Evolutionary conservation across 2,888 invertebrate genomes (phyloP).

Genomic region (Entomobrya multifasciata): DNA sequence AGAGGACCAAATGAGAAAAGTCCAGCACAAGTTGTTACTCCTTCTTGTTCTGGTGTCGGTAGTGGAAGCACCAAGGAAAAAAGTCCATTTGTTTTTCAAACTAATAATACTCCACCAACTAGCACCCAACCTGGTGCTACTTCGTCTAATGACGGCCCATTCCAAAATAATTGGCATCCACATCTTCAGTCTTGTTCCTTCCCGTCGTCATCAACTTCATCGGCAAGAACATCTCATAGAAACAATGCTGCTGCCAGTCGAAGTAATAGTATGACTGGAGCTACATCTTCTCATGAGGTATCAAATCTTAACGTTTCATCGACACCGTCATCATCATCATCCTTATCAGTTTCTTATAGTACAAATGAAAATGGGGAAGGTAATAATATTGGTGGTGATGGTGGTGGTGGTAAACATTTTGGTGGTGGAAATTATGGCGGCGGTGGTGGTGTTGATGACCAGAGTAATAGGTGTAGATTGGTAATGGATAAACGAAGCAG

Average conservation of each 20-base stretch:
- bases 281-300: conserved; percentile 56
- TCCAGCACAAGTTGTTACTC: conserved; percentile 69
- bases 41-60: not conserved
- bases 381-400: conserved; percentile 50
- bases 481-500: conserved; percentile 45
- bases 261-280: conserved; percentile 10
- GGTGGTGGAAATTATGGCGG: conserved; percentile 50
- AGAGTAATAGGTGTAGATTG: conserved; percentile 68
- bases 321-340: conserved; percentile 4
- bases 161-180: conserved; percentile 77
- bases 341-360: conserved; percentile 18
- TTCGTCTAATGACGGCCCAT: conserved; percentile 78
- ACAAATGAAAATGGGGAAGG: conserved; percentile 35
- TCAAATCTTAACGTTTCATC: conserved; percentile 41
- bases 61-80: conserved; percentile 44
- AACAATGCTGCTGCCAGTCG: too few relatives aligned
- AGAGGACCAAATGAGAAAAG: conserved; percentile 76
- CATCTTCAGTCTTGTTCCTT: conserved; percentile 63
- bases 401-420: conserved; percentile 62
- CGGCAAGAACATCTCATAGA: conserved; percentile 46
- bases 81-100: conserved; percentile 71
- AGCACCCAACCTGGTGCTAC: conserved; percentile 71
- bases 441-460: conserved; percentile 46
- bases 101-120: conserved; percentile 48
- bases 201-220: conserved; percentile 63